A percentile compares a stretch with the other conserved stretches of the same genome.
These are phyloP conservation scores for Habroteleia sp. DNA, from an alignment of 2,888 invertebrate species.

Conservation along the genomic window DNA sequence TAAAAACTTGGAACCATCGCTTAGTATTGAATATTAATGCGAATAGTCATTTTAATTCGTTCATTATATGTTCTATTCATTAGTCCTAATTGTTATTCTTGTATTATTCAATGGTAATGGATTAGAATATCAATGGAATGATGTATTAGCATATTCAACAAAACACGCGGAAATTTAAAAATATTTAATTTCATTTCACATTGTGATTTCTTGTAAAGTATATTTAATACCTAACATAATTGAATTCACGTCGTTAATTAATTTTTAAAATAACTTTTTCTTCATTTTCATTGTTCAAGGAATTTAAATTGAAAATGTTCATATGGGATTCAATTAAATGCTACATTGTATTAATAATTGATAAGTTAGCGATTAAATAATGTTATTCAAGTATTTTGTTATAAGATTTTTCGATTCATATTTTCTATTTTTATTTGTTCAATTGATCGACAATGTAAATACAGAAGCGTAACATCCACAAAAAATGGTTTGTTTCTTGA, in stretches of 20 bases:
- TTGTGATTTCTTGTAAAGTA: slow-evolving; percentile 25
- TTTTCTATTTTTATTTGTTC: too few relatives aligned
- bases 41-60: slow-evolving; percentile 30
- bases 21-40: slow-evolving; percentile 47
- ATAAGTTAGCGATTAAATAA: too few relatives aligned
- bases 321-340: too few relatives aligned
- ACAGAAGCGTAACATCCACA: too few relatives aligned
- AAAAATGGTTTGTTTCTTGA: too few relatives aligned
- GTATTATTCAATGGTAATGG: slow-evolving; percentile 47
- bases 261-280: slow-evolving; percentile 1
- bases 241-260: slow-evolving; percentile 9
- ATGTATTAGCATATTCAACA: slow-evolving; percentile 37
- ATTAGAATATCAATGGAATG: slow-evolving; percentile 53
- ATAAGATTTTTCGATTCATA: too few relatives aligned
- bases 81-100: slow-evolving; percentile 57
- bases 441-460: too few relatives aligned
- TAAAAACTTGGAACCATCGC: slow-evolving; percentile 23
- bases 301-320: not conserved
- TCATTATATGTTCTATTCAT: slow-evolving; percentile 50
- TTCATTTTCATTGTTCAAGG: not conserved
- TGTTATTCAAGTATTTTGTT: too few relatives aligned
- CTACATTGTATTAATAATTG: too few relatives aligned
- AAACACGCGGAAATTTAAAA: slow-evolving; percentile 20
- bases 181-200: slow-evolving; percentile 26
- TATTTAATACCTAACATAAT: slow-evolving; percentile 32